phyloP scores from a whole-genome alignment of 92 coral and sea anemone species.

The Heliopora coerulea region DNA sequence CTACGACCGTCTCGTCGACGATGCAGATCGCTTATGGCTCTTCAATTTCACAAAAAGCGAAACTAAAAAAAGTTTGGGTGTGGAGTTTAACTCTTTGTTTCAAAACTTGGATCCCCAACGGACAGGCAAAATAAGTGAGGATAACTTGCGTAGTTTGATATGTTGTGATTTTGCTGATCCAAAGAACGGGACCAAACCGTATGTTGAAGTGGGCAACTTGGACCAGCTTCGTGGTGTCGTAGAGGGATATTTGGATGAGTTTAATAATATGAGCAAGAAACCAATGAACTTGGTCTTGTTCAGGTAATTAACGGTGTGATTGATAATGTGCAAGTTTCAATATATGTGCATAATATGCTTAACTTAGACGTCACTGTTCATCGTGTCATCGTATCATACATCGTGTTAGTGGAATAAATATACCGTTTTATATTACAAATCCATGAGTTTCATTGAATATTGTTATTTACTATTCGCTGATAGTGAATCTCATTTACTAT shows the following conservation, averaged over 20 bases:
- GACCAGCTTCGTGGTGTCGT: constrained; percentile 81
- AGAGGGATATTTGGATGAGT: constrained; percentile 91
- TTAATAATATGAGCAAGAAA: constrained; percentile 98
- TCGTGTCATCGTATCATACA: too few relatives aligned
- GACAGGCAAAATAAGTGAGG: constrained; percentile 88
- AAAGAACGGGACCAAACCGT: constrained; percentile 88
- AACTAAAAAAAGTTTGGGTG: constrained; percentile 65
- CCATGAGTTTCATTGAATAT: too few relatives aligned
- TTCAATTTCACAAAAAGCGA: constrained; percentile 67
- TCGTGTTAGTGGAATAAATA: too few relatives aligned
- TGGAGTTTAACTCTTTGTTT: constrained; percentile 87
- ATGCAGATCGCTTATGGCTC: constrained; percentile 85
- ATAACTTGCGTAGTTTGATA: constrained; percentile 91
- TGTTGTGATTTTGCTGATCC: constrained; percentile 96
- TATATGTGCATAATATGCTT: too few relatives aligned
- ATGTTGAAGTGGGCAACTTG: constrained; percentile 79
- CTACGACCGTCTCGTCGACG: constrained; percentile 96
- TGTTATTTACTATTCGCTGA: too few relatives aligned
- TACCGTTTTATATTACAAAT: too few relatives aligned
- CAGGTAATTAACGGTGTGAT: constrained; percentile 79
- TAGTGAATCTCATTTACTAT: too few relatives aligned
- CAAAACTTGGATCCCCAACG: constrained; percentile 72
- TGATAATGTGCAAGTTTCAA: too few relatives aligned
- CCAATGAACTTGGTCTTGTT: constrained; percentile 94
- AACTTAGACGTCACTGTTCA: too few relatives aligned